Conservation (phyloP, 1,140 invertebrate species). For the Homalodisca vitripennis region DNA sequence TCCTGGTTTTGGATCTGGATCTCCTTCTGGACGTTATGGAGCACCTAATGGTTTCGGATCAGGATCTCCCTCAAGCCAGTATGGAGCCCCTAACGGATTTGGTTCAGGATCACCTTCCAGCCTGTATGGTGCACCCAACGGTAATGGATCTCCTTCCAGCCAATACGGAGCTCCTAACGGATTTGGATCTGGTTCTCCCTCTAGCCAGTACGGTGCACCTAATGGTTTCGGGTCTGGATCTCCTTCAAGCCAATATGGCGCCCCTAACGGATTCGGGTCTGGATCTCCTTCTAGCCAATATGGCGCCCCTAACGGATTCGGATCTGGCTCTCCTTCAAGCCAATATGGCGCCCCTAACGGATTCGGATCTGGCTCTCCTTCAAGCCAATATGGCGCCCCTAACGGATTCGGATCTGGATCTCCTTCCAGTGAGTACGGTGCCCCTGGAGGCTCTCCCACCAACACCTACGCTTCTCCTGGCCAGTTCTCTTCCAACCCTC, state of each 20-base stretch:
- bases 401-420: constrained; percentile 19
- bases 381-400: constrained; percentile 42
- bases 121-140: constrained; percentile 1
- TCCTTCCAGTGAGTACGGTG: constrained; percentile 33
- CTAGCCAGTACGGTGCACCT: constrained; percentile 29
- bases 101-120: background rate
- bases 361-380: constrained; percentile 34
- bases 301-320: constrained; percentile 6
- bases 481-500: constrained; percentile 26
- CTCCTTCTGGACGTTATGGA: background rate
- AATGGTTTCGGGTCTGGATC: constrained; percentile 10
- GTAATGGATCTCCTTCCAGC: constrained; percentile 14
- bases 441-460: constrained; percentile 42
- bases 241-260: constrained; percentile 31
- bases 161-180: constrained; percentile 17
- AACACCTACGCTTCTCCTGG: constrained; percentile 11
- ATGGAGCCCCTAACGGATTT: background rate
- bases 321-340: constrained; percentile 31
- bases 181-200: constrained; percentile 25
- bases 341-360: background rate
- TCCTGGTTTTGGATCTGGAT: background rate
- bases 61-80: constrained; percentile 19
- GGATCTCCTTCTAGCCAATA: constrained; percentile 32
- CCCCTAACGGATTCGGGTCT: constrained; percentile 13
- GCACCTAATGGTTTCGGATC: background rate